Evolutionary conservation across 2,797 vertebrate genomes (phyloP).

Genomic region (Dryobates pubescens): DNA sequence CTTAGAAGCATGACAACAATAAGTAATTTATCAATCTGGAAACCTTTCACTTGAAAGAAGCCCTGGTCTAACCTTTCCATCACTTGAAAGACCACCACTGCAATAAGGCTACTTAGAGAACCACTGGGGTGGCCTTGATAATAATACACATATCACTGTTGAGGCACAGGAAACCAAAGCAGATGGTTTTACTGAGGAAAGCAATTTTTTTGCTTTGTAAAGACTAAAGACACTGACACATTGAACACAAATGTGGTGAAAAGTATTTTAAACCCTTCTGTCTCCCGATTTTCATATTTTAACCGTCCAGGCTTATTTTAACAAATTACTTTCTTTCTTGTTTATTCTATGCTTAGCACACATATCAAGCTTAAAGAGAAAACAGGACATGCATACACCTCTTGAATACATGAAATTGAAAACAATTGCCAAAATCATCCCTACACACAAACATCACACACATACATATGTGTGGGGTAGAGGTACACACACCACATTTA

Average conservation of each 20-base stretch:
- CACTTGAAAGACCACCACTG: slow-evolving; percentile 88
- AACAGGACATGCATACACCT: neutral
- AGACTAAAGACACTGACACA: slow-evolving; percentile 80
- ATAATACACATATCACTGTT: slow-evolving; percentile 81
- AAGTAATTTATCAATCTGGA: slow-evolving; percentile 73
- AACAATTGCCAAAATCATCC: neutral
- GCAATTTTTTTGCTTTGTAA: slow-evolving; percentile 79
- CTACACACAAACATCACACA: neutral
- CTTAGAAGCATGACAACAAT: slow-evolving; percentile 72
- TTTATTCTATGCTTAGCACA: neutral
- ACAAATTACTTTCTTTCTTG: neutral
- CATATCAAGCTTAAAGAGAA: neutral
- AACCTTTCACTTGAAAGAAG: slow-evolving; percentile 85
- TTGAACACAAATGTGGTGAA: slow-evolving; percentile 79
- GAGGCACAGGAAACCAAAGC: slow-evolving; percentile 89
- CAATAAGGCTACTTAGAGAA: slow-evolving; percentile 81
- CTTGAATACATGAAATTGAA: neutral
- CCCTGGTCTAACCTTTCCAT: slow-evolving; percentile 83
- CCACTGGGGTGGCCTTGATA: slow-evolving; percentile 84
- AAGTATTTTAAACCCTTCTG: slow-evolving; percentile 29
- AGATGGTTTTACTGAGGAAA: slow-evolving; percentile 91
- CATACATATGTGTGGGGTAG: too few species aligned
- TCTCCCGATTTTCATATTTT: slow-evolving; percentile 38
- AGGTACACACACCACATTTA: too few species aligned
- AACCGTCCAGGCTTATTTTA: neutral